Evolutionary conservation across 1,140 invertebrate genomes (phyloP).

Genomic region (Diuraphis noxia): DNA sequence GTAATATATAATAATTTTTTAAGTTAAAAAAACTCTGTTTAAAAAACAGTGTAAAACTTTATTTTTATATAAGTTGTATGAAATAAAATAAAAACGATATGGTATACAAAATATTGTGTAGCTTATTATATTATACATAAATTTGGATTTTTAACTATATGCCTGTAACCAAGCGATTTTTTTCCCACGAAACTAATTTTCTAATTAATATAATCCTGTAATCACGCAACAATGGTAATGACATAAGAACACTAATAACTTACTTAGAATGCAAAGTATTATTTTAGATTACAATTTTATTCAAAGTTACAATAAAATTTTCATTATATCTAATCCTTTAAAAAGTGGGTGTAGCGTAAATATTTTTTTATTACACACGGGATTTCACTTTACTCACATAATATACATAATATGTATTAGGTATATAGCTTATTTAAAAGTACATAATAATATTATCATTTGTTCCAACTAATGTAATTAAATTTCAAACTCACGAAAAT

Average conservation of each 20-base stretch:
- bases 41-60: neutral
- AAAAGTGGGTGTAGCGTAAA: neutral
- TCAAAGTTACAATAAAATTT: neutral
- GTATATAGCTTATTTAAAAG: neutral
- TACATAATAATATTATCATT: neutral
- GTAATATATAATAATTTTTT: neutral
- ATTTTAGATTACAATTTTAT: neutral
- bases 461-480: neutral
- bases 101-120: neutral
- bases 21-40: neutral
- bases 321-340: neutral
- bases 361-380: neutral
- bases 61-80: neutral
- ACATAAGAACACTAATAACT: neutral
- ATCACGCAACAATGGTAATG: neutral
- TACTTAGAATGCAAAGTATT: neutral
- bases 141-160: neutral
- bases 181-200: neutral
- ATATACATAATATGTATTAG: too few relatives aligned
- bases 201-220: neutral
- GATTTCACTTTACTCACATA: too few relatives aligned
- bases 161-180: neutral
- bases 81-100: neutral
- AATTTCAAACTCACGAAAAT: neutral
- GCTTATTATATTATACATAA: neutral